Conservation (phyloP, 2,797 vertebrate genomes). For the Sciurus carolinensis region DNA sequence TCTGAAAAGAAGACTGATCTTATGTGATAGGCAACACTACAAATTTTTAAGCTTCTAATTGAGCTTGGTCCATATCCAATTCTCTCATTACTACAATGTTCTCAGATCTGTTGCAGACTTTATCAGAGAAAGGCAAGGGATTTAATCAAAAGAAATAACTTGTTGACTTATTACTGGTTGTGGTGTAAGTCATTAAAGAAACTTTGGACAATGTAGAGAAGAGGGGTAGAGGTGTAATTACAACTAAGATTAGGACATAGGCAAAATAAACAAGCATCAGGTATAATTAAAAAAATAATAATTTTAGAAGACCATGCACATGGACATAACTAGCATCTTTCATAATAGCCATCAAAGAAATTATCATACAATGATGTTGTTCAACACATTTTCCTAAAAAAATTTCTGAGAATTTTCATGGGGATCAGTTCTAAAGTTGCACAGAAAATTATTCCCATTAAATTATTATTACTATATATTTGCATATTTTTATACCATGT, state of each 20-base stretch:
- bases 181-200: conserved; percentile 1
- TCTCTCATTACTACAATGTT: conserved; percentile 51
- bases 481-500: conserved; percentile 37
- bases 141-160: conserved; percentile 50
- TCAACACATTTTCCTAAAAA: not conserved
- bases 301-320: conserved; percentile 23
- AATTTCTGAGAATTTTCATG: conserved; percentile 13
- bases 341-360: not conserved
- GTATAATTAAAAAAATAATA: not conserved
- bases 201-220: conserved; percentile 21
- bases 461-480: not conserved
- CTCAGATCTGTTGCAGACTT: conserved; percentile 51
- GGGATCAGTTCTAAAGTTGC: conserved; percentile 46
- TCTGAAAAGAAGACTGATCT: conserved; percentile 51
- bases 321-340: not conserved
- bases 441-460: conserved; percentile 48
- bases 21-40: conserved; percentile 20
- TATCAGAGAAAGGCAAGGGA: conserved; percentile 1
- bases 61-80: conserved; percentile 12
- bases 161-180: conserved; percentile 21
- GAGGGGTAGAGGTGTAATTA: not conserved
- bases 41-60: conserved; percentile 61
- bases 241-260: not conserved
- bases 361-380: not conserved
- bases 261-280: not conserved